These are phyloP conservation scores for Uromys caudimaculatus DNA, from an alignment of 2,797 vertebrate species.

Conservation along the genomic window DNA sequence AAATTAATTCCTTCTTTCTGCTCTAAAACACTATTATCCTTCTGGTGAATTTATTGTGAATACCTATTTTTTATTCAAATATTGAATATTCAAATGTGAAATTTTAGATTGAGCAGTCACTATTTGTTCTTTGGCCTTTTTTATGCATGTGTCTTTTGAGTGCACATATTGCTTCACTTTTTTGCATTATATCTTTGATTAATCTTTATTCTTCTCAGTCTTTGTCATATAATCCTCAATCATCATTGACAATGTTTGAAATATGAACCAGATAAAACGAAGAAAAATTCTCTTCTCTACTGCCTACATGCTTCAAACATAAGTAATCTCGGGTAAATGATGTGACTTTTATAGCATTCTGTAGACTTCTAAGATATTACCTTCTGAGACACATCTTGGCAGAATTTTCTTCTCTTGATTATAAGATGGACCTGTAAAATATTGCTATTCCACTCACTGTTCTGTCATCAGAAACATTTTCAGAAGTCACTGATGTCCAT, in stretches of 20 bases:
- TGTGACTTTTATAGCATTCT: not conserved
- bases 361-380: not conserved
- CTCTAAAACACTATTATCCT: not conserved
- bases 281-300: not conserved
- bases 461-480: not conserved
- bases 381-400: accelerated
- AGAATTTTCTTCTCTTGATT: not conserved
- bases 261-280: conserved; percentile 36
- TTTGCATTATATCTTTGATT: not conserved
- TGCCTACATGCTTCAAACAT: not conserved
- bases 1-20: not conserved
- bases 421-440: not conserved
- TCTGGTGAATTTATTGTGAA: not conserved
- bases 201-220: not conserved
- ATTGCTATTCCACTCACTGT: not conserved
- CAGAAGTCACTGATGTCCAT: not conserved
- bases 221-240: not conserved
- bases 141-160: not conserved
- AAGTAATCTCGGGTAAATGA: not conserved
- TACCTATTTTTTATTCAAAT: not conserved
- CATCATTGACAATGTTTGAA: not conserved
- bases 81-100: not conserved
- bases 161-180: not conserved
- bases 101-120: not conserved
- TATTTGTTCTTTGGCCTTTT: not conserved